These are phyloP conservation scores for Epinephelus cyanopodus DNA, from an alignment of 2,113 vertebrate species.

Conservation along the genomic window DNA sequence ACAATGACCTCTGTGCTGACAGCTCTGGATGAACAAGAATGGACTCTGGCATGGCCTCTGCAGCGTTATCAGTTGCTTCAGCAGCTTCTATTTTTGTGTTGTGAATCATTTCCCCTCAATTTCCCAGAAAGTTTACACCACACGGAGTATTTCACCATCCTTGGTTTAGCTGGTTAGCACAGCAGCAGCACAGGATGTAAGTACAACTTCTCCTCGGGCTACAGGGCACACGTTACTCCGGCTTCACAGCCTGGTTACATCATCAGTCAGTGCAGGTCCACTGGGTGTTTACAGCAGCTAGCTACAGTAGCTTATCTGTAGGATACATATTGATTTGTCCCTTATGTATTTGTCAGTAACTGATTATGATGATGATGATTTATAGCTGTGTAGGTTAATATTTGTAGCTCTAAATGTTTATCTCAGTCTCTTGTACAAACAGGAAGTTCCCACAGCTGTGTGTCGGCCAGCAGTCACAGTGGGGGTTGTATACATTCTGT, in stretches of 20 bases:
- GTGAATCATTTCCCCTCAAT: neutral
- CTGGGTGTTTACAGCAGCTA: neutral
- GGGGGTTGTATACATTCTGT: neutral
- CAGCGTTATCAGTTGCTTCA: neutral
- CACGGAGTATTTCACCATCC: neutral
- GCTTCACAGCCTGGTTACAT: neutral
- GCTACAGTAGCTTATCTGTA: neutral
- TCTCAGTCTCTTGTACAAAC: neutral
- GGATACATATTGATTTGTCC: neutral
- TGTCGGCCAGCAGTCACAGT: neutral
- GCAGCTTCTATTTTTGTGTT: neutral
- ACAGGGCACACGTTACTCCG: neutral
- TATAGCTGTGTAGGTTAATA: too few relatives aligned
- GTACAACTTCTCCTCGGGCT: neutral
- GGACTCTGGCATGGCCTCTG: neutral
- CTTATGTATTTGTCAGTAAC: neutral
- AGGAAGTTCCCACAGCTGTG: conserved; percentile 19
- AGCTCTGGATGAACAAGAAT: too few relatives aligned
- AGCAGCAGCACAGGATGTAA: neutral
- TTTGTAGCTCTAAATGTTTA: neutral
- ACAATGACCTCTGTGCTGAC: too few relatives aligned
- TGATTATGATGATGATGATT: neutral
- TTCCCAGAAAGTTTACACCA: neutral
- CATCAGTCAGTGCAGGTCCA: neutral
- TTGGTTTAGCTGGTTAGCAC: neutral